Evolutionary conservation across 2,888 invertebrate genomes (phyloP).

Genomic region (Andrena praecox): DNA sequence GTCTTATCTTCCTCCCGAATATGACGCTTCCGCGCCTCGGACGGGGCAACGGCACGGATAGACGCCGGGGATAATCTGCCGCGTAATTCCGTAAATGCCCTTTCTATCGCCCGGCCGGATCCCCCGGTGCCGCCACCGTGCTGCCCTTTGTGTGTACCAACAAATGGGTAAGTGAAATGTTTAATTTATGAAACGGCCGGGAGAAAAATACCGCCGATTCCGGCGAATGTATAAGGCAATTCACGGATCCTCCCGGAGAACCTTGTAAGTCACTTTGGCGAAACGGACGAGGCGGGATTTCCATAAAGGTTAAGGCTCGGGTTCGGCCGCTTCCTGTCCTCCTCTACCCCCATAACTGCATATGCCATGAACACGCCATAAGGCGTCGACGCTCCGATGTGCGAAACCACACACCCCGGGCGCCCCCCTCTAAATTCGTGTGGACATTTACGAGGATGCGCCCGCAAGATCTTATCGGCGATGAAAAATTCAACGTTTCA

Average conservation of each 20-base stretch:
- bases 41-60: background rate
- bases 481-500: slow-evolving; percentile 74
- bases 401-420: slow-evolving; percentile 61
- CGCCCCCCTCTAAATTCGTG: slow-evolving; percentile 72
- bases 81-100: slow-evolving; percentile 23
- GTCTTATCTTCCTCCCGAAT: slow-evolving; percentile 21
- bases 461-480: slow-evolving; percentile 68
- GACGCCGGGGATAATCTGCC: slow-evolving; percentile 11
- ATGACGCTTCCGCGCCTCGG: slow-evolving; percentile 12
- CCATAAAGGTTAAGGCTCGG: slow-evolving; percentile 70
- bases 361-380: slow-evolving; percentile 64
- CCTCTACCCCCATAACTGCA: slow-evolving; percentile 62
- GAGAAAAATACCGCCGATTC: background rate
- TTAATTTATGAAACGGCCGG: slow-evolving; percentile 16
- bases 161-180: background rate
- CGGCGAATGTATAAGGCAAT: background rate
- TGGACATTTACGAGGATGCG: slow-evolving; percentile 73
- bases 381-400: slow-evolving; percentile 70
- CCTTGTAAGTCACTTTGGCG: slow-evolving; percentile 20
- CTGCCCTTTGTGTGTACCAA: background rate
- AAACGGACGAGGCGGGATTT: slow-evolving; percentile 61
- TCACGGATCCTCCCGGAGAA: background rate
- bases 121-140: background rate
- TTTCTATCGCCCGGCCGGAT: background rate
- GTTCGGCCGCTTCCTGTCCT: slow-evolving; percentile 68